A percentile compares a stretch with the other conserved stretches of the same genome.
These are phyloP conservation scores for Aricia artaxerxes DNA, from an alignment of 2,888 invertebrate species.

Conservation along the genomic window DNA sequence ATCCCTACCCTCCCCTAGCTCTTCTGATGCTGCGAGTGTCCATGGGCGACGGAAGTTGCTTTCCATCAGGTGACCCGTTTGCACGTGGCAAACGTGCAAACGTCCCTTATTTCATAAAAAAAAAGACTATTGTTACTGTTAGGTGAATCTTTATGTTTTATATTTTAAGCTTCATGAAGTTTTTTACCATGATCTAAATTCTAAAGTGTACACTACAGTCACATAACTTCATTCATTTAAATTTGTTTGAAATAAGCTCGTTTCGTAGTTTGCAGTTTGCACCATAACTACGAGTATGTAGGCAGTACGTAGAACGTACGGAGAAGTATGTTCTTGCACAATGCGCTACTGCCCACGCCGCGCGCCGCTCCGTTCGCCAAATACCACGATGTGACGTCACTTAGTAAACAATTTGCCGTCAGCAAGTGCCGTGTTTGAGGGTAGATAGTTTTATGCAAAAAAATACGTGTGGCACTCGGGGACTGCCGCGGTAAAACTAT, in stretches of 20 bases:
- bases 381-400: slow-evolving; percentile 21
- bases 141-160: no score
- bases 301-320: slow-evolving; percentile 12
- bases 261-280: neutral
- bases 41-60: no score
- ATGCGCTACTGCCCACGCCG: neutral
- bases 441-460: neutral
- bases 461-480: no score
- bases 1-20: no score
- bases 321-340: slow-evolving; percentile 14
- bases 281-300: neutral
- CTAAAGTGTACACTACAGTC: neutral
- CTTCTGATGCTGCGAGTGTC: no score
- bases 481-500: no score
- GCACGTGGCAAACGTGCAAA: no score
- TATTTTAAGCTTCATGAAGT: no score
- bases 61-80: no score
- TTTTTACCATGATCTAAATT: no score
- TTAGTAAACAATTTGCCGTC: neutral
- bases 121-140: no score
- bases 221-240: neutral
- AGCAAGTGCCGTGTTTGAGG: neutral
- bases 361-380: neutral
- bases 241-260: neutral
- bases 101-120: no score